phyloP scores from a whole-genome alignment of 1,140 invertebrate species.

The Mya arenaria region DNA sequence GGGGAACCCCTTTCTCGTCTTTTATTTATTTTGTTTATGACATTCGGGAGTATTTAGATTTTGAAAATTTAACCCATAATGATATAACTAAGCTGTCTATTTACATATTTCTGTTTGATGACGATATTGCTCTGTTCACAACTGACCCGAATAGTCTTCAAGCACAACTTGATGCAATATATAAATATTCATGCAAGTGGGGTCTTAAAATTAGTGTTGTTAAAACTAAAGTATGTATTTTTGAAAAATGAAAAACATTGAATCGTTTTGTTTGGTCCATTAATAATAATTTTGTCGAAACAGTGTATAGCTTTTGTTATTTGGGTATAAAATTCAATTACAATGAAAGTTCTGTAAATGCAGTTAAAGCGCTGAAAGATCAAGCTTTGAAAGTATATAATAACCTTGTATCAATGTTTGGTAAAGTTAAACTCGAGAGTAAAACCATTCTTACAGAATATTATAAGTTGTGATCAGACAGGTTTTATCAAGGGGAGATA shows the following conservation, averaged over 20 bases:
- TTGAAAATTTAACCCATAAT: constrained; percentile 6
- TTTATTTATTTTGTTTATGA: constrained; percentile 37
- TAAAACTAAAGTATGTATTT: constrained; percentile 20
- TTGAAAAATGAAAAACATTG: background rate
- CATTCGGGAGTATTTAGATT: constrained; percentile 8
- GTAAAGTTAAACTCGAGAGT: background rate
- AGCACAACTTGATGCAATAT: constrained; percentile 12
- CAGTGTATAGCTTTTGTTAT: background rate
- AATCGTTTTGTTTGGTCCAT: background rate
- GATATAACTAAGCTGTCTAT: background rate
- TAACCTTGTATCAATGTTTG: background rate
- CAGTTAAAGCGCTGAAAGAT: background rate
- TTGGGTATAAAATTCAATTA: background rate
- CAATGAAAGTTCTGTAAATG: background rate
- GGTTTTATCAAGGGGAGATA: too few relatives aligned
- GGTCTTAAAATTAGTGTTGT: constrained; percentile 7
- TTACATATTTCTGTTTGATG: constrained; percentile 30
- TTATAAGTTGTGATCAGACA: too few relatives aligned
- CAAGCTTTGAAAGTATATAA: constrained; percentile 11
- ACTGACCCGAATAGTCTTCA: constrained; percentile 2
- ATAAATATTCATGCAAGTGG: constrained; percentile 1
- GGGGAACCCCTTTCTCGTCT: constrained; percentile 20
- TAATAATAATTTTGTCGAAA: constrained; percentile 5
- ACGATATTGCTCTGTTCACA: constrained; percentile 36
- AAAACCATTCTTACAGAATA: too few relatives aligned